phyloP scores from a whole-genome alignment of 2,888 invertebrate genomes.

The Himalopsyche anomala region DNA sequence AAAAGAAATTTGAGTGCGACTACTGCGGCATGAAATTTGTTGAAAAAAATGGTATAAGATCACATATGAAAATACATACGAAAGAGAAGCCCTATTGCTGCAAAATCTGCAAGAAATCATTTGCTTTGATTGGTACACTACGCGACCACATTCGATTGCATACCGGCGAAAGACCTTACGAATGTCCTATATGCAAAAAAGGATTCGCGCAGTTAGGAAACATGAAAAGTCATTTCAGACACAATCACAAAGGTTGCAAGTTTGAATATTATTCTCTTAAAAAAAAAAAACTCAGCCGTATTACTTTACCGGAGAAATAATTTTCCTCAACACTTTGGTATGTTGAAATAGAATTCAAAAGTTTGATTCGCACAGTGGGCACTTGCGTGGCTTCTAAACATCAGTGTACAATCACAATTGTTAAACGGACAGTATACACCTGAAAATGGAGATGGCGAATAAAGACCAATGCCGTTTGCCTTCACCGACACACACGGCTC shows the following conservation, averaged over 20 bases:
- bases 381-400: too few relatives aligned
- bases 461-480: too few relatives aligned
- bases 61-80: neutral
- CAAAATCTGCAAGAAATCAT: neutral
- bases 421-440: too few relatives aligned
- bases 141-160: neutral
- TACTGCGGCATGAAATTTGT: neutral
- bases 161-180: too few relatives aligned
- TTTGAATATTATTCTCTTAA: neutral
- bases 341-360: too few relatives aligned
- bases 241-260: neutral
- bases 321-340: too few relatives aligned
- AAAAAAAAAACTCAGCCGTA: too few relatives aligned
- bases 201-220: neutral
- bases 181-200: neutral
- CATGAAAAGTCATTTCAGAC: constrained; percentile 8
- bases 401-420: too few relatives aligned
- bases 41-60: neutral
- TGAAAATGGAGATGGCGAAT: too few relatives aligned
- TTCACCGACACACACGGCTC: too few relatives aligned
- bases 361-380: too few relatives aligned
- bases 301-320: too few relatives aligned
- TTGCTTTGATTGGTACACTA: neutral
- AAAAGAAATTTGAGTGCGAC: neutral
- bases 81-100: neutral